Evolutionary conservation across 1,140 invertebrate genomes (phyloP).

Genomic region (Cyclina sinensis): DNA sequence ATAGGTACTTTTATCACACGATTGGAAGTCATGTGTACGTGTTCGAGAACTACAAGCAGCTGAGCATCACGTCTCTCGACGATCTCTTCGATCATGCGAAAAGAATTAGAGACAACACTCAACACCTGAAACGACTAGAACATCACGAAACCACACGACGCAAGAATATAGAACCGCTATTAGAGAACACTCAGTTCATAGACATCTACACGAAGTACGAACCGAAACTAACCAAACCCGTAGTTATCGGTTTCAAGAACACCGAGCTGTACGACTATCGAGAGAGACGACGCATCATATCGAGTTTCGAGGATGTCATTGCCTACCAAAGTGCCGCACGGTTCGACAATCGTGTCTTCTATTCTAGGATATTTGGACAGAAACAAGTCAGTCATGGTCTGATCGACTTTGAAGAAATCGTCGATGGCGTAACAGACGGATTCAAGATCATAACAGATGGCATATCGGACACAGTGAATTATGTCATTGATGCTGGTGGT

Average conservation of each 20-base stretch:
- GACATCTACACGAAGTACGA: constrained; percentile 17
- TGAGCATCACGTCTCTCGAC: neutral
- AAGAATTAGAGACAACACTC: neutral
- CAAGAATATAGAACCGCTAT: neutral
- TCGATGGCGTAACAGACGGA: neutral
- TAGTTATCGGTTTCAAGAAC: neutral
- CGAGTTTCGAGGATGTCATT: neutral
- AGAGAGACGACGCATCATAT: neutral
- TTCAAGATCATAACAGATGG: neutral
- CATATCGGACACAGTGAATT: neutral
- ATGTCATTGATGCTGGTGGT: neutral
- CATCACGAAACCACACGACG: neutral
- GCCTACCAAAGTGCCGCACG: neutral
- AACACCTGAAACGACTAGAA: neutral
- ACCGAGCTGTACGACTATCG: constrained; percentile 2
- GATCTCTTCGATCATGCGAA: neutral
- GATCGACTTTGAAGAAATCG: neutral
- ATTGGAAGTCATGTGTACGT: neutral
- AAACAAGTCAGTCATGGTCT: neutral
- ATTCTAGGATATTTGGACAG: neutral
- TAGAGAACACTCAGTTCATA: constrained; percentile 4
- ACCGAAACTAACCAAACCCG: neutral
- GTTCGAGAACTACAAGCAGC: neutral
- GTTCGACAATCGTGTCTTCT: neutral
- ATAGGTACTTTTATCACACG: neutral